Conservation (phyloP, 2,888 invertebrate species). For the Limnephilus lunatus region DNA sequence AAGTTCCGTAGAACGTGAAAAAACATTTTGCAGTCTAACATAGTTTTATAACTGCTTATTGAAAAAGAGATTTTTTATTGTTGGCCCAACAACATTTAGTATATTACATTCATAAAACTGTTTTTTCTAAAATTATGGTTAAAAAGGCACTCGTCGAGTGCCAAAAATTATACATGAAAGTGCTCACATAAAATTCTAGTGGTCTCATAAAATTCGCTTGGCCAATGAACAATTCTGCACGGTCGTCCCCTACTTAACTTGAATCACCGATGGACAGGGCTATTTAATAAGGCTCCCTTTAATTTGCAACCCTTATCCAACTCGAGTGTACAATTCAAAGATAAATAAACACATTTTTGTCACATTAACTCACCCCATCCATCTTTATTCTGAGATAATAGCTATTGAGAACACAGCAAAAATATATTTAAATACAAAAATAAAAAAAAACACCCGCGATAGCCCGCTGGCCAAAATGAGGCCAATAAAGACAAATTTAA, state of each 20-base stretch:
- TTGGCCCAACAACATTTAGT: no score
- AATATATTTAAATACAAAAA: no score
- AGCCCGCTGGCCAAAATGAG: no score
- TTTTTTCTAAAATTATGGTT: no score
- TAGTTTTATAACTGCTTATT: no score
- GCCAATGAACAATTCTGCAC: background rate
- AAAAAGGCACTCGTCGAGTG: background rate
- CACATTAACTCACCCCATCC: background rate
- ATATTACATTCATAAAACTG: no score
- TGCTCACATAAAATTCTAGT: background rate
- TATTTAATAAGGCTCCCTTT: conserved; percentile 16
- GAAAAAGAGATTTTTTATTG: no score
- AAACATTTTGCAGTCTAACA: no score
- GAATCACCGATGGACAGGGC: conserved; percentile 7
- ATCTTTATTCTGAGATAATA: background rate
- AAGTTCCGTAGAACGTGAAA: no score
- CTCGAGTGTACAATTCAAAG: conserved; percentile 16
- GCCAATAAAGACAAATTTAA: no score
- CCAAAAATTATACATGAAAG: background rate
- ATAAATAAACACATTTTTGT: conserved; percentile 23
- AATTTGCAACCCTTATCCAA: conserved; percentile 33
- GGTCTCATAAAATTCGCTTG: background rate
- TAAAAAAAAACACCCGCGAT: no score
- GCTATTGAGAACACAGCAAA: background rate
- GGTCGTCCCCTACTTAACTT: background rate